These are phyloP conservation scores for Thyatira batis DNA, from an alignment of 2,888 invertebrate genomes.

Conservation along the genomic window DNA sequence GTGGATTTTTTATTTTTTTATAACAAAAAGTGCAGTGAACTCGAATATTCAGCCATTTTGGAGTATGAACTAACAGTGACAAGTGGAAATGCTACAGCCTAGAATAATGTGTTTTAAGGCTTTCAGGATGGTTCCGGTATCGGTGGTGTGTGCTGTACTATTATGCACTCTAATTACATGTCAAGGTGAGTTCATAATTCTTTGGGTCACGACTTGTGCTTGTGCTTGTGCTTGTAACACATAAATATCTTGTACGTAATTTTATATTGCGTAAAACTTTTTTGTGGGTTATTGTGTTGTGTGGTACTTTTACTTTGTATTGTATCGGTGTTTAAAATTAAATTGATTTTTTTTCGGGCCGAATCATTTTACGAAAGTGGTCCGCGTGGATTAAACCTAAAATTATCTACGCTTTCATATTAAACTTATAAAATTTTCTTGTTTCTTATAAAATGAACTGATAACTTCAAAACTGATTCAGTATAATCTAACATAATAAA, in stretches of 20 bases:
- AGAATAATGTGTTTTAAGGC: slow-evolving; percentile 64
- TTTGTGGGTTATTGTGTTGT: slow-evolving; percentile 1
- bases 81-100: slow-evolving; percentile 67
- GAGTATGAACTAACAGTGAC: not conserved
- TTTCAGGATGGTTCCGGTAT: slow-evolving; percentile 2
- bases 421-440: no score
- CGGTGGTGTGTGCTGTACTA: slow-evolving; percentile 39
- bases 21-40: not conserved
- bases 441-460: no score
- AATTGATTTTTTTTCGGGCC: not conserved
- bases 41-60: not conserved
- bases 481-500: no score
- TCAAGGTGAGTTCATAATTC: slow-evolving; percentile 63
- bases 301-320: not conserved
- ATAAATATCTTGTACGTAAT: not conserved
- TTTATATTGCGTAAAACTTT: slow-evolving; percentile 1
- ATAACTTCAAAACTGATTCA: no score
- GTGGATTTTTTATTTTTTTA: not conserved
- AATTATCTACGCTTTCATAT: not conserved
- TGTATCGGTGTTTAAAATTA: not conserved
- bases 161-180: slow-evolving; percentile 56
- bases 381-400: not conserved
- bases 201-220: slow-evolving; percentile 16
- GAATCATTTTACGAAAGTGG: not conserved
- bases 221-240: slow-evolving; percentile 7